Evolutionary conservation across 35 echinoderm and acorn worm species (phyloP).

Genomic region (Strongylocentrotus purpuratus): DNA sequence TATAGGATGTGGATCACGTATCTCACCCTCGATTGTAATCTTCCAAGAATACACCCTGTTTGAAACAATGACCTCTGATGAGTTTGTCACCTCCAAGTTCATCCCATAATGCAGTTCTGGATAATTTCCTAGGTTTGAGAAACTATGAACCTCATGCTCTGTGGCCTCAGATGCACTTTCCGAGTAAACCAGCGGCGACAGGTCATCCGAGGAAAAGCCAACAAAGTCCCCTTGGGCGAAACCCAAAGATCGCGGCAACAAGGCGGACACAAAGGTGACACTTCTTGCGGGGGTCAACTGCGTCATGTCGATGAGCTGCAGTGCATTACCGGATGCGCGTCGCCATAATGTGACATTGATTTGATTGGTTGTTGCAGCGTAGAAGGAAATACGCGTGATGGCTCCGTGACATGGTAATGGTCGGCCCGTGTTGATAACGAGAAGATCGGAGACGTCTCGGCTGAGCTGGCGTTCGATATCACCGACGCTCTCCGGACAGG

Average conservation of each 20-base stretch:
- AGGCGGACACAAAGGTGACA: background rate
- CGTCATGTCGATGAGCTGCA: background rate
- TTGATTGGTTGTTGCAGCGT: background rate
- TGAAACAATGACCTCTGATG: background rate
- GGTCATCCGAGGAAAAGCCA: background rate
- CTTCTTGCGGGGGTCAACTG: background rate
- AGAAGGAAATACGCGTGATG: background rate
- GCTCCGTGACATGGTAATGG: background rate
- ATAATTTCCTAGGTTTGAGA: constrained; percentile 1
- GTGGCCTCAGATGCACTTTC: background rate
- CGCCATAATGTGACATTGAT: background rate
- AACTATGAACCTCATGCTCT: background rate
- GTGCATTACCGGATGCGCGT: background rate
- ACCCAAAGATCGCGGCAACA: background rate
- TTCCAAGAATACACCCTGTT: background rate
- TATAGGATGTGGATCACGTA: background rate
- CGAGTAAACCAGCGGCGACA: background rate
- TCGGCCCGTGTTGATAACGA: background rate
- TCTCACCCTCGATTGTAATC: constrained; percentile 11
- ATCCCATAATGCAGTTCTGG: background rate
- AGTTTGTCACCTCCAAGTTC: background rate
- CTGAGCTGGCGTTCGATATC: background rate
- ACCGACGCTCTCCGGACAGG: background rate
- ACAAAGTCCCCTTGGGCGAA: background rate
- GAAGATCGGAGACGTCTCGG: background rate